Percentiles rank a stretch among this genome's conserved stretches.
phyloP scores from a whole-genome alignment of 1,140 invertebrate species.

The Drosophila arizonae region DNA sequence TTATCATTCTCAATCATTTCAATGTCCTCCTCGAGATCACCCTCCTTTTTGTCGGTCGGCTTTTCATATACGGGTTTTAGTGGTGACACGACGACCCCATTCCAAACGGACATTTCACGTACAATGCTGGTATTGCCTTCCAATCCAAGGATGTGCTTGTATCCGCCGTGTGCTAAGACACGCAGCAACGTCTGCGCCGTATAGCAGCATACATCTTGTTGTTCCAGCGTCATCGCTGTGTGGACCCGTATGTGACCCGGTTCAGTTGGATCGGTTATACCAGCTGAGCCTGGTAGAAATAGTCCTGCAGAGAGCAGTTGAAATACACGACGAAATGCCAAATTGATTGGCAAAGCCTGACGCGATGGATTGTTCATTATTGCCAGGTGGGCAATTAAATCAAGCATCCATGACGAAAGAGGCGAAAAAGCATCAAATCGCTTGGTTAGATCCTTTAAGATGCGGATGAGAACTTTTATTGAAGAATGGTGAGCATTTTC shows the following conservation, averaged over 20 bases:
- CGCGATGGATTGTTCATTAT: constrained; percentile 98
- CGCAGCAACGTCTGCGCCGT: constrained; percentile 94
- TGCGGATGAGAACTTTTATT: constrained; percentile 95
- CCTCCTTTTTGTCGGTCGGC: constrained; percentile 84
- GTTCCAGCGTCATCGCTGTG: constrained; percentile 95
- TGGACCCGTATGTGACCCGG: constrained; percentile 94
- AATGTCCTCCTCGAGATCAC: constrained; percentile 84
- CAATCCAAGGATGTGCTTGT: constrained; percentile 93
- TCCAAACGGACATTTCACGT: constrained; percentile 95
- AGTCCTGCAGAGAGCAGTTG: constrained; percentile 96
- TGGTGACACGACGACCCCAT: constrained; percentile 96
- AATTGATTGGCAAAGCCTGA: constrained; percentile 95
- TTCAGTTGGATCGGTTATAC: constrained; percentile 97
- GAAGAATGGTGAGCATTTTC: constrained; percentile 99
- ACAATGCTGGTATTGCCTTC: constrained; percentile 89
- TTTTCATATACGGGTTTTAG: constrained; percentile 94
- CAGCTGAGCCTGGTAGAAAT: constrained; percentile 97
- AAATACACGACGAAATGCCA: constrained; percentile 93
- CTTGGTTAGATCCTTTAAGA: constrained; percentile 94
- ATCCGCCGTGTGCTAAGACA: constrained; percentile 95
- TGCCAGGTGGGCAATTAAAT: constrained; percentile 97
- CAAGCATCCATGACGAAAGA: constrained; percentile 97
- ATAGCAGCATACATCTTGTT: constrained; percentile 96
- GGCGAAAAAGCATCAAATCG: constrained; percentile 95
- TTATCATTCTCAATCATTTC: constrained; percentile 84